These are phyloP conservation scores for Philotrypesis tridentata DNA, from an alignment of 1,140 invertebrate species.

Conservation along the genomic window DNA sequence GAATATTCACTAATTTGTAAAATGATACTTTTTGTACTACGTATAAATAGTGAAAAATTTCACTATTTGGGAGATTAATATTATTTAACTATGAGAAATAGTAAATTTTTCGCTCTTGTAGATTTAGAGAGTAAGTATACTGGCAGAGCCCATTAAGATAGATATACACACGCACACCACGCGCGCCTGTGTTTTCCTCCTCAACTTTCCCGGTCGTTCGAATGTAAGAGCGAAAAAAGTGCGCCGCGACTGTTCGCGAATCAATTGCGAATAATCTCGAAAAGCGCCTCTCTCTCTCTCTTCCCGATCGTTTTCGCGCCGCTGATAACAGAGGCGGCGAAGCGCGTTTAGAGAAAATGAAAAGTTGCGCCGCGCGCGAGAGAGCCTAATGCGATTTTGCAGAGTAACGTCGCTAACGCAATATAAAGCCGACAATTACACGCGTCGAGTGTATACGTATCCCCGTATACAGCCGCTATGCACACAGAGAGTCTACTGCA, in stretches of 20 bases:
- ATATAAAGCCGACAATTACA: slow-evolving; percentile 36
- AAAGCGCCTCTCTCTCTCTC: too few species aligned
- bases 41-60: too few species aligned
- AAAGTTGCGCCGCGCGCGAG: not conserved
- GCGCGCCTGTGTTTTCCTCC: not conserved
- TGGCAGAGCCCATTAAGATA: too few species aligned
- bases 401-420: slow-evolving; percentile 13
- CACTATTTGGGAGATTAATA: too few species aligned
- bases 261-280: not conserved
- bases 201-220: not conserved
- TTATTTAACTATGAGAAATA: too few species aligned
- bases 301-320: not conserved
- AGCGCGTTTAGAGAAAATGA: not conserved
- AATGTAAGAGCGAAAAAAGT: not conserved
- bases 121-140: too few species aligned
- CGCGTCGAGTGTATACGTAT: not conserved
- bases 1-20: too few species aligned
- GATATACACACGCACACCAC: too few species aligned
- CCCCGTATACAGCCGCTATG: not conserved
- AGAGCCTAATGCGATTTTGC: slow-evolving; percentile 5
- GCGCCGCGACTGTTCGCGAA: too few species aligned
- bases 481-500: not conserved
- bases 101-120: too few species aligned
- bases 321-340: not conserved
- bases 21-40: too few species aligned